These are phyloP conservation scores for Murina feae DNA, from an alignment of 2,113 vertebrate genomes.

Conservation along the genomic window DNA sequence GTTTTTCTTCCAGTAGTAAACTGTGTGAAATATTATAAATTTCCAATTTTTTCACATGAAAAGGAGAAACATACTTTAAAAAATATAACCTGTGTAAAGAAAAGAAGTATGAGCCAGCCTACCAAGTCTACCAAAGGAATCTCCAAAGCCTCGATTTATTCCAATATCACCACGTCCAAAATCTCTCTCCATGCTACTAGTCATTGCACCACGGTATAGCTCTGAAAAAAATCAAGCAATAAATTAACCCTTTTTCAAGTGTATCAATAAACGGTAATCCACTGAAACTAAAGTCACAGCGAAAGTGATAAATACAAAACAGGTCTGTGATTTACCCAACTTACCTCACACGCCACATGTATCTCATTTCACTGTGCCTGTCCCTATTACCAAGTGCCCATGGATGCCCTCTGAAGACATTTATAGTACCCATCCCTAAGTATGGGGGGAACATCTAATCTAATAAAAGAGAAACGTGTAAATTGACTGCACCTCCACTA, in stretches of 20 bases:
- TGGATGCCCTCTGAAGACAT: slow-evolving; percentile 65
- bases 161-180: slow-evolving; percentile 92
- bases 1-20: slow-evolving; percentile 40
- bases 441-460: not conserved
- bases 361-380: slow-evolving; percentile 27
- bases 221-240: slow-evolving; percentile 77
- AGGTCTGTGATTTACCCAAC: not conserved
- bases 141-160: slow-evolving; percentile 93
- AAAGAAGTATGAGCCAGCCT: slow-evolving; percentile 59
- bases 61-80: slow-evolving; percentile 10
- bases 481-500: too few relatives aligned
- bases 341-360: slow-evolving; percentile 63
- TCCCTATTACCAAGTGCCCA: slow-evolving; percentile 36
- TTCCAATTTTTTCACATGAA: slow-evolving; percentile 37
- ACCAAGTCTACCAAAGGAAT: slow-evolving; percentile 97
- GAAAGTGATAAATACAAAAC: slow-evolving; percentile 39
- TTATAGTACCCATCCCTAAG: slow-evolving; percentile 51
- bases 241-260: slow-evolving; percentile 62
- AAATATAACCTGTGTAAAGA: slow-evolving; percentile 30
- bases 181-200: slow-evolving; percentile 92
- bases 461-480: too few relatives aligned
- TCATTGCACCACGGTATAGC: slow-evolving; percentile 92
- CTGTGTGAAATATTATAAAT: not conserved
- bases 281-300: slow-evolving; percentile 20
- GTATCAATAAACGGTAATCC: not conserved